A percentile compares a stretch with the other conserved stretches of the same genome.
Evolutionary conservation across 64 coral and sea anemone species (phyloP).

Genomic region (Stichodactyla mertensii): DNA sequence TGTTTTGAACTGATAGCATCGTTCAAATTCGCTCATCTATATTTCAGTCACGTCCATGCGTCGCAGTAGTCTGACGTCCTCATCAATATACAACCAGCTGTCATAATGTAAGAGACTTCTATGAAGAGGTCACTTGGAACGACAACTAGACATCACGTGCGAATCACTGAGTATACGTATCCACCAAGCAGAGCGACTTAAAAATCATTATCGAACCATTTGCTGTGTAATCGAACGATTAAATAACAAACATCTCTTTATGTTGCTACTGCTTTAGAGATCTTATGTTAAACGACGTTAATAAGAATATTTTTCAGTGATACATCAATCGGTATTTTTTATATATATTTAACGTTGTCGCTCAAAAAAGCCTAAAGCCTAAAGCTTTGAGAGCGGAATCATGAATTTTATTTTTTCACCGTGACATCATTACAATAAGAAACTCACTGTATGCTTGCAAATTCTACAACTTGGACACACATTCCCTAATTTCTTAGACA

Average conservation of each 20-base stretch:
- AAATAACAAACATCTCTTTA: too few species aligned
- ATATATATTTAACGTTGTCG: too few species aligned
- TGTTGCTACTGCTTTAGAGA: background rate
- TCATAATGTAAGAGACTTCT: background rate
- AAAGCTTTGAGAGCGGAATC: too few species aligned
- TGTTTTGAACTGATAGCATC: background rate
- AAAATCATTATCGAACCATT: too few species aligned
- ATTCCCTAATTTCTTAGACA: too few species aligned
- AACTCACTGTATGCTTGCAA: too few species aligned
- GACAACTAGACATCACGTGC: background rate
- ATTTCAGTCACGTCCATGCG: background rate
- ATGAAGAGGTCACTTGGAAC: background rate
- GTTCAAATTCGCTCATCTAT: background rate
- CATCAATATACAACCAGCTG: slow-evolving; percentile 2
- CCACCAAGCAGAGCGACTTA: background rate
- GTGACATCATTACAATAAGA: too few species aligned
- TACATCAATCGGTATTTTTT: too few species aligned
- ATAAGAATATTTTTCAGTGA: background rate
- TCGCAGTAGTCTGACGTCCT: background rate
- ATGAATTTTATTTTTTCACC: too few species aligned
- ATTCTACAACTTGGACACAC: too few species aligned
- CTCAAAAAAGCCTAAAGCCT: too few species aligned
- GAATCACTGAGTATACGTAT: background rate
- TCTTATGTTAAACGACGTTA: background rate
- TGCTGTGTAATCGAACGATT: too few species aligned